These are phyloP conservation scores for Diprion similis DNA, from an alignment of 1,140 invertebrate species.

Conservation along the genomic window DNA sequence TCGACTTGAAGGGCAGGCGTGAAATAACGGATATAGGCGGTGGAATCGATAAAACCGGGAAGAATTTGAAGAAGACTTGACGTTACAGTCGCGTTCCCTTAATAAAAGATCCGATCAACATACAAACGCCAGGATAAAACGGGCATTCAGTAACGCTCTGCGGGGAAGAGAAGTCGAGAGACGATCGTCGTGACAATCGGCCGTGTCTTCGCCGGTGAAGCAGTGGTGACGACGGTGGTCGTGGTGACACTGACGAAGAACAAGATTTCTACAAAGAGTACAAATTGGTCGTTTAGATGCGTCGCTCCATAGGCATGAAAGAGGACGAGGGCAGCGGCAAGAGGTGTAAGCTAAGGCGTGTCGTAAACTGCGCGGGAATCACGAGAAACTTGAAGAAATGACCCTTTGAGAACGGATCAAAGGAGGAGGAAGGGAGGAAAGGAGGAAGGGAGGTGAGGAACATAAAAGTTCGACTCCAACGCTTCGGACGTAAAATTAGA, in stretches of 20 bases:
- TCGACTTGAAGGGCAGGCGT: too few relatives aligned
- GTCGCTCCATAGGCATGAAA: conserved; percentile 28
- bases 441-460: neutral
- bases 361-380: conserved; percentile 32
- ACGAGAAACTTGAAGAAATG: conserved; percentile 5
- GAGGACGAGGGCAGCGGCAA: neutral
- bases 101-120: conserved; percentile 32
- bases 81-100: conserved; percentile 5
- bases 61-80: neutral
- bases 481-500: neutral
- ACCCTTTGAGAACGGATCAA: neutral
- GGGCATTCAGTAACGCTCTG: neutral
- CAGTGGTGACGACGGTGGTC: neutral
- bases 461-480: conserved; percentile 10
- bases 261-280: conserved; percentile 28
- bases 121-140: conserved; percentile 30
- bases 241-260: conserved; percentile 23
- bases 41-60: too few relatives aligned
- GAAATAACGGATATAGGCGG: too few relatives aligned
- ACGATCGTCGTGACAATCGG: neutral
- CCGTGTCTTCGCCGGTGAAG: neutral
- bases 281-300: conserved; percentile 35
- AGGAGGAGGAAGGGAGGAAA: neutral
- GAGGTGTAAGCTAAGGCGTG: conserved; percentile 10
- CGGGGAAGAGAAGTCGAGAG: neutral